Conservation (phyloP, 53 echinoderm and acorn worm species). For the Echinometra lucunter region DNA sequence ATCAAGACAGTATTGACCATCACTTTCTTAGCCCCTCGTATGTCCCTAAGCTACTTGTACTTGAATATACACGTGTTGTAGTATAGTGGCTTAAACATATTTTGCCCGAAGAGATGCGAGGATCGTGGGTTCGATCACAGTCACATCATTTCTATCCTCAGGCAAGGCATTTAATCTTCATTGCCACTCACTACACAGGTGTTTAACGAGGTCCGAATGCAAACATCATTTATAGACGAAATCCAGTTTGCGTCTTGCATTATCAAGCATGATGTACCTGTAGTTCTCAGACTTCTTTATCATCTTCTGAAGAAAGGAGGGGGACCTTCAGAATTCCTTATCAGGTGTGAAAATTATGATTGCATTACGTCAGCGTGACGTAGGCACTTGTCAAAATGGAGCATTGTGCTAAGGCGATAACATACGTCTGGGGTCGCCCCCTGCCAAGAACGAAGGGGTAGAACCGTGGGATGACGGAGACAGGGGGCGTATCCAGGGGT, state of each 20-base stretch:
- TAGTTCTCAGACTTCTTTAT: neutral
- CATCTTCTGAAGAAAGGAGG: neutral
- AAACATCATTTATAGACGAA: neutral
- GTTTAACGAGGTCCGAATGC: too few relatives aligned
- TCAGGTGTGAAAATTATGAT: conserved; percentile 15
- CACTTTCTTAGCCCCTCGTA: too few relatives aligned
- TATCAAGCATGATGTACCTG: neutral
- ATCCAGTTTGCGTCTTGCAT: neutral
- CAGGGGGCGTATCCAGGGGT: neutral
- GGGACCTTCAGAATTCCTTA: neutral
- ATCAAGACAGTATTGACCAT: too few relatives aligned
- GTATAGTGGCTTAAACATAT: too few relatives aligned
- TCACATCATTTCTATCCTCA: too few relatives aligned
- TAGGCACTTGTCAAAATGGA: conserved; percentile 20
- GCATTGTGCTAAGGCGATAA: conserved; percentile 13
- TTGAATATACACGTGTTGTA: too few relatives aligned
- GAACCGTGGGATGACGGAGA: neutral
- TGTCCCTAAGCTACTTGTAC: too few relatives aligned
- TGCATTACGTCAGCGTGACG: conserved; percentile 48
- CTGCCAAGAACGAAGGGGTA: neutral
- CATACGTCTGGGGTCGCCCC: conserved; percentile 3
- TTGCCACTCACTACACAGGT: too few relatives aligned
- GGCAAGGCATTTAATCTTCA: too few relatives aligned
- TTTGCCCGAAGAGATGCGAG: too few relatives aligned
- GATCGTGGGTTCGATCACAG: too few relatives aligned